Percentiles rank a stretch among this genome's conserved stretches.
phyloP scores from a whole-genome alignment of 2,888 invertebrate species.

The Callosobruchus maculatus region DNA sequence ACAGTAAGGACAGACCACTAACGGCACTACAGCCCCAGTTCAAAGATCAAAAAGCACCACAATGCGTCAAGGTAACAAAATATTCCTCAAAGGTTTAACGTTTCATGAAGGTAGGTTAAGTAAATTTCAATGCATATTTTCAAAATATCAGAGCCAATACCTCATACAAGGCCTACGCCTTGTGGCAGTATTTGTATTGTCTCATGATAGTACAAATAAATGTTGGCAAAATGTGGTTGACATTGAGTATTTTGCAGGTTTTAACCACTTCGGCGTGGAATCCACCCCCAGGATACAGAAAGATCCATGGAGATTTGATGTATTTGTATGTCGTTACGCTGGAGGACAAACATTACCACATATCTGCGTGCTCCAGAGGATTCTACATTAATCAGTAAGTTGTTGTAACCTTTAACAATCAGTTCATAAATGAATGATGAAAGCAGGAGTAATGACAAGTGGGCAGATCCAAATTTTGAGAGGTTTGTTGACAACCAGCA shows the following conservation, averaged over 20 bases:
- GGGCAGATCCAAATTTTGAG: no score
- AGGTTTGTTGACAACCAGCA: no score
- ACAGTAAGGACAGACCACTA: slow-evolving; percentile 81
- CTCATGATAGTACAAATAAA: no score
- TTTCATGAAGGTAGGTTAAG: no score
- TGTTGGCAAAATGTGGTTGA: no score
- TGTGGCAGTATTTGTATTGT: no score
- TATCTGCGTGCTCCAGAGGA: slow-evolving; percentile 94
- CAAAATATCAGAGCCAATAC: no score
- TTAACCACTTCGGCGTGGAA: slow-evolving; percentile 98
- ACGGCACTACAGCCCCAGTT: slow-evolving; percentile 83
- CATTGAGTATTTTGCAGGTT: slow-evolving; percentile 55
- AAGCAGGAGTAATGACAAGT: no score
- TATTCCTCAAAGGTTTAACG: no score
- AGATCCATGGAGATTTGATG: slow-evolving; percentile 95
- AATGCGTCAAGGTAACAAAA: slow-evolving; percentile 75
- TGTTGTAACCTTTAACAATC: background rate
- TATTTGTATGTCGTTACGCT: slow-evolving; percentile 93
- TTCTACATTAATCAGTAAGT: slow-evolving; percentile 94
- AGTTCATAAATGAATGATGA: no score
- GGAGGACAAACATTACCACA: slow-evolving; percentile 95
- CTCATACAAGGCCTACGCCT: no score
- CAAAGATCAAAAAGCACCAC: slow-evolving; percentile 87
- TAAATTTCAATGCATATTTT: no score
- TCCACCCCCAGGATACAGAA: slow-evolving; percentile 94